phyloP scores from a whole-genome alignment of 2,113 vertebrate genomes.

The Thymallus thymallus region DNA sequence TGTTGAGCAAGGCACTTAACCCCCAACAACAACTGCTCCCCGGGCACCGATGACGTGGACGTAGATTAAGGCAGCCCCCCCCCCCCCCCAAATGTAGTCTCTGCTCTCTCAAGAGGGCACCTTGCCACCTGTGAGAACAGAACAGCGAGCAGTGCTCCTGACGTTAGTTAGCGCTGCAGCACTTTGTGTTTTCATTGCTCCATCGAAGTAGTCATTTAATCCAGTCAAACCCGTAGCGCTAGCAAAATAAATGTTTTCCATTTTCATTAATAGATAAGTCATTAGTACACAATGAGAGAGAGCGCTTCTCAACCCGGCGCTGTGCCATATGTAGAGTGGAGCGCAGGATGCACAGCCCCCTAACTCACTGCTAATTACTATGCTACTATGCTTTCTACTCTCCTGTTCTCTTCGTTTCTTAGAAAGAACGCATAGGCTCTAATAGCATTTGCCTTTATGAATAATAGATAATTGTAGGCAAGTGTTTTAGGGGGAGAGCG shows the following conservation, averaged over 20 bases:
- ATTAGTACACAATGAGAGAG: conserved; percentile 76
- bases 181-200: conserved; percentile 71
- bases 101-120: conserved; percentile 22
- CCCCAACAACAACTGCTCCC: too few species aligned
- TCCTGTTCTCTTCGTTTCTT: conserved; percentile 24
- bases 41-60: too few species aligned
- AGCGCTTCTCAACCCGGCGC: conserved; percentile 56
- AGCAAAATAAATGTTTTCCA: conserved; percentile 80
- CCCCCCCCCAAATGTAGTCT: conserved; percentile 22
- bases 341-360: conserved; percentile 37
- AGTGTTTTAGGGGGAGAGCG: conserved; percentile 8
- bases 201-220: conserved; percentile 77
- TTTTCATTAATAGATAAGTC: conserved; percentile 83
- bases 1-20: too few species aligned
- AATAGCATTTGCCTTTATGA: conserved; percentile 40
- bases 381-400: conserved; percentile 32
- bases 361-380: conserved; percentile 63
- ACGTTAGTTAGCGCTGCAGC: conserved; percentile 58
- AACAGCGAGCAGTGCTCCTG: conserved; percentile 69
- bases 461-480: conserved; percentile 25
- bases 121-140: conserved; percentile 55
- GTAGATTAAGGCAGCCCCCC: too few species aligned
- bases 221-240: conserved; percentile 74
- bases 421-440: conserved; percentile 28
- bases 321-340: conserved; percentile 31